Conservation (phyloP, 2,888 invertebrate genomes). For the Ariolimax columbianus region DNA sequence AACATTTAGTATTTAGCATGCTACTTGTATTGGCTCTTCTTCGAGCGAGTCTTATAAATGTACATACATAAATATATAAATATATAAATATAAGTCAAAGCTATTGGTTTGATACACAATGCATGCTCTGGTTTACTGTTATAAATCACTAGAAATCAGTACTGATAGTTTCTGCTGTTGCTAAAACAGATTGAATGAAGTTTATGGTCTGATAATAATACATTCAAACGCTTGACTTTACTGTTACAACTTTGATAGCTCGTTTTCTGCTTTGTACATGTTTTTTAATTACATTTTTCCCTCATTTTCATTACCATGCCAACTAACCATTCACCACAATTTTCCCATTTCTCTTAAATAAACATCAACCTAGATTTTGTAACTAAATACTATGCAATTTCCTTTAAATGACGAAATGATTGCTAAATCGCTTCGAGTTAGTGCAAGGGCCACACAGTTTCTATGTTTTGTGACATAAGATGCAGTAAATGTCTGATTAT, state of each 20-base stretch:
- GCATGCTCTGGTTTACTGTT: not conserved
- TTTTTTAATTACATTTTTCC: not conserved
- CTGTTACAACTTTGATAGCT: not conserved
- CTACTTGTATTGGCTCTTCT: not conserved
- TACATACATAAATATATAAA: not conserved
- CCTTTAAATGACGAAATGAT: too few relatives aligned
- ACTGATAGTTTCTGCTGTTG: not conserved
- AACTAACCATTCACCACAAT: not conserved
- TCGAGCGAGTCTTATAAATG: not conserved
- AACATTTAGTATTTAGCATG: not conserved
- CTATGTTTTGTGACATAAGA: not conserved
- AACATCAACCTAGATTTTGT: too few relatives aligned
- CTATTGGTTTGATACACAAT: not conserved
- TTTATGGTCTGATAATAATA: not conserved
- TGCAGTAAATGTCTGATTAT: not conserved
- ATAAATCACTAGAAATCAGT: not conserved
- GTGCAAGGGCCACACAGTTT: too few relatives aligned
- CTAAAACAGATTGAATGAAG: not conserved
- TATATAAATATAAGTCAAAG: not conserved
- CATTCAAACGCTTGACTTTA: not conserved
- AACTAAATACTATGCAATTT: too few relatives aligned
- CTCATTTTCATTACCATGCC: not conserved
- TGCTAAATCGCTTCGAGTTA: too few relatives aligned
- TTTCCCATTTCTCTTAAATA: too few relatives aligned
- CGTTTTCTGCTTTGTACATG: not conserved